Evolutionary conservation across 1,140 invertebrate species (phyloP).

Genomic region (Belonocnema kinseyi): DNA sequence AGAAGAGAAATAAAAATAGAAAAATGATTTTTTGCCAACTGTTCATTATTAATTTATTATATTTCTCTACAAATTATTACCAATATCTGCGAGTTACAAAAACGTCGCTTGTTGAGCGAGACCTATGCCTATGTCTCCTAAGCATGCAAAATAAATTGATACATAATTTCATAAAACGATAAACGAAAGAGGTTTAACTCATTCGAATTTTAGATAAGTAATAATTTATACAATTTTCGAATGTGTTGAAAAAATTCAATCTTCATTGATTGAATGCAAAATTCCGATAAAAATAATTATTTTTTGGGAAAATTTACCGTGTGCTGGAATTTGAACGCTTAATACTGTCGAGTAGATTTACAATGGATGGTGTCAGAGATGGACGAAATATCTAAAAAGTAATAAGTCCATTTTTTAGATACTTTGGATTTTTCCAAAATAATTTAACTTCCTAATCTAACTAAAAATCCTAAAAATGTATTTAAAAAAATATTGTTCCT

Average conservation of each 20-base stretch:
- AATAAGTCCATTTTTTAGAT: slow-evolving; percentile 32
- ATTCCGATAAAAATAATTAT: neutral
- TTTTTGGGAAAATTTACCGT: slow-evolving; percentile 55
- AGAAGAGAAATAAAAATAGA: slow-evolving; percentile 27
- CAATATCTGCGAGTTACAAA: slow-evolving; percentile 52
- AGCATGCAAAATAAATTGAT: slow-evolving; percentile 62
- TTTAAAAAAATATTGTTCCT: slow-evolving; percentile 39
- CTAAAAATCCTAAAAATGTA: neutral
- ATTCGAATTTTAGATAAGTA: neutral
- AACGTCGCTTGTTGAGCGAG: slow-evolving; percentile 49
- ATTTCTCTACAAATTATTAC: slow-evolving; percentile 52
- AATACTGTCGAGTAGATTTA: slow-evolving; percentile 70
- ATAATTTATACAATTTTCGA: neutral
- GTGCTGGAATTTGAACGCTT: slow-evolving; percentile 67
- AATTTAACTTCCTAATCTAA: too few species aligned
- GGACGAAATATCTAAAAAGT: slow-evolving; percentile 72
- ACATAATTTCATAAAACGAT: neutral
- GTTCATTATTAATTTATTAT: slow-evolving; percentile 27
- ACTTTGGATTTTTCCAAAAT: neutral
- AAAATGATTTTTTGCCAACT: slow-evolving; percentile 27
- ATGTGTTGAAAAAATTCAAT: too few species aligned
- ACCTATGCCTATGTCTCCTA: slow-evolving; percentile 58
- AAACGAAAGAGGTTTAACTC: slow-evolving; percentile 32
- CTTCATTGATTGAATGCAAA: too few species aligned
- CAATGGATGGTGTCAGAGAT: slow-evolving; percentile 68